These are phyloP conservation scores for Lepus europaeus DNA, from an alignment of 2,113 vertebrate species.

Conservation along the genomic window DNA sequence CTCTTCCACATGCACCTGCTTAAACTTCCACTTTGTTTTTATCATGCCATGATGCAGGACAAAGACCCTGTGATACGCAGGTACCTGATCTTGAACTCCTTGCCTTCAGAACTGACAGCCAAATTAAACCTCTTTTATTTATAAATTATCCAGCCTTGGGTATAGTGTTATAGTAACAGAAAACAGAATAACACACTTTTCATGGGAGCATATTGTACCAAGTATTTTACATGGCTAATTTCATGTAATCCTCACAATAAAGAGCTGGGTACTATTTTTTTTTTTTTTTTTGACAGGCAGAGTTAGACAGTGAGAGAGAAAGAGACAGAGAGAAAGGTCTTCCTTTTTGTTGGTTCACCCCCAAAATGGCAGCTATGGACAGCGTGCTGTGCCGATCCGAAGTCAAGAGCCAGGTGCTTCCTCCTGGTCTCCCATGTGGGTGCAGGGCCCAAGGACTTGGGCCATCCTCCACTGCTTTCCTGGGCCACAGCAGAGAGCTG, in stretches of 20 bases:
- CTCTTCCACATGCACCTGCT: not conserved
- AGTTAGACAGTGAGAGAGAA: too few relatives aligned
- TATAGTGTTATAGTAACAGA: not conserved
- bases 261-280: not conserved
- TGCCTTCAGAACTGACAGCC: not conserved
- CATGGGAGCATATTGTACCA: not conserved
- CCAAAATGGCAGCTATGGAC: too few relatives aligned
- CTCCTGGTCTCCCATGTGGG: too few relatives aligned
- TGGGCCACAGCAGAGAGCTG: too few relatives aligned
- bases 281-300: too few relatives aligned
- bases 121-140: not conserved
- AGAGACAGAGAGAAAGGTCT: too few relatives aligned
- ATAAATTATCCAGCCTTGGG: not conserved
- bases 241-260: conserved; percentile 43
- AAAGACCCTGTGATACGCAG: not conserved
- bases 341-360: too few relatives aligned
- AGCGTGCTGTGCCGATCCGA: too few relatives aligned
- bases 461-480: too few relatives aligned
- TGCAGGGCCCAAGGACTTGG: too few relatives aligned
- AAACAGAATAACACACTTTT: not conserved
- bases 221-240: not conserved
- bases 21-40: not conserved
- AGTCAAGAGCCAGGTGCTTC: too few relatives aligned
- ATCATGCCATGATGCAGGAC: too few relatives aligned
- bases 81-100: not conserved